Evolutionary conservation across 2,113 vertebrate genomes (phyloP).

Genomic region (Peromyscus polionotus): DNA sequence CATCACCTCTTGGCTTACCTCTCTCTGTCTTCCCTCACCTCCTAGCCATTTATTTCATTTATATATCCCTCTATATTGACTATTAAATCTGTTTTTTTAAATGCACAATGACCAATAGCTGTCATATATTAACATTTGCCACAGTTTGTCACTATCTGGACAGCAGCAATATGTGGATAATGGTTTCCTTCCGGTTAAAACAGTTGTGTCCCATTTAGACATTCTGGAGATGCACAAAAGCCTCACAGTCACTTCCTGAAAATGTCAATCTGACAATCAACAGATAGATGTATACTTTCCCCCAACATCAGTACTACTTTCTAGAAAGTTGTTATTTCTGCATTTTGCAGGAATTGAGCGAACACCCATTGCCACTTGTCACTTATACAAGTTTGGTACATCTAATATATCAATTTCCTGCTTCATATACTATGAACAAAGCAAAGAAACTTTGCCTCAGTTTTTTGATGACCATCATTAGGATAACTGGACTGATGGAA

Average conservation of each 20-base stretch:
- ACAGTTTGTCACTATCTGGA: neutral
- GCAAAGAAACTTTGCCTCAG: neutral
- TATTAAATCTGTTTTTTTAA: neutral
- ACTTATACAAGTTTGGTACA: neutral
- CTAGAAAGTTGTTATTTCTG: neutral
- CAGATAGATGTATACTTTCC: neutral
- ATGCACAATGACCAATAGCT: neutral
- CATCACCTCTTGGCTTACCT: constrained; percentile 27
- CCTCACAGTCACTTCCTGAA: neutral
- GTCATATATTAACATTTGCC: neutral
- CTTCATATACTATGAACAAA: neutral
- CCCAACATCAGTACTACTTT: neutral
- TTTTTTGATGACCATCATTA: neutral
- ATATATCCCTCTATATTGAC: neutral
- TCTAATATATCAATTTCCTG: neutral
- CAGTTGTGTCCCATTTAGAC: neutral
- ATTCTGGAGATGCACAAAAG: neutral
- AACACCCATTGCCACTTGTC: neutral
- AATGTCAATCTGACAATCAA: neutral
- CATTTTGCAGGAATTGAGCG: neutral
- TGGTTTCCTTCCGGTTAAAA: neutral
- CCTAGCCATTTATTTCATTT: neutral
- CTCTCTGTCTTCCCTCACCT: neutral
- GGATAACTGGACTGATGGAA: neutral
- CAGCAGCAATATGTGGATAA: neutral